A percentile compares a stretch with the other conserved stretches of the same genome.
Conservation (phyloP, 2,888 invertebrate genomes). For the Homarus gammarus region DNA sequence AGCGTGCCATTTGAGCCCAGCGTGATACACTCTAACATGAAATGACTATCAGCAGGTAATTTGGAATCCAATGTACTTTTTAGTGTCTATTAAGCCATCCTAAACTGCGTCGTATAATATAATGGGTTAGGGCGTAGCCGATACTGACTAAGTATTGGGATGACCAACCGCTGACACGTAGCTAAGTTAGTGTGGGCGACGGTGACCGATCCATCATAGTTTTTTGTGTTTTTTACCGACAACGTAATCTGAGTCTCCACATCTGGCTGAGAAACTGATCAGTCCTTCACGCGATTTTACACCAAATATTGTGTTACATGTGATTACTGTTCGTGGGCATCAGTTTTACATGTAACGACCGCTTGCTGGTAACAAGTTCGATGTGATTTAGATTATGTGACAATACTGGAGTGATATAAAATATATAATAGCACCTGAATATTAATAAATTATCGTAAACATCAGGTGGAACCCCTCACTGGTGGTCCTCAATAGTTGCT, state of each 20-base stretch:
- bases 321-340: too few relatives aligned
- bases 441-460: too few relatives aligned
- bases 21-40: background rate
- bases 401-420: too few relatives aligned
- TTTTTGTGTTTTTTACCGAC: background rate
- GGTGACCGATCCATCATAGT: background rate
- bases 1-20: background rate
- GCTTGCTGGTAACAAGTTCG: too few relatives aligned
- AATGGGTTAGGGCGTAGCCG: background rate
- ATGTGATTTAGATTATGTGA: too few relatives aligned
- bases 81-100: background rate
- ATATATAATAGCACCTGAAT: too few relatives aligned
- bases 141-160: background rate
- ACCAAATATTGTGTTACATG: too few relatives aligned
- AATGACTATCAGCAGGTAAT: slow-evolving; percentile 1
- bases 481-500: too few relatives aligned
- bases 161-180: background rate
- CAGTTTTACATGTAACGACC: too few relatives aligned
- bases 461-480: too few relatives aligned
- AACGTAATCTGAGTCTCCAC: background rate
- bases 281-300: background rate
- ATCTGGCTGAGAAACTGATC: background rate
- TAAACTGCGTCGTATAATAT: background rate
- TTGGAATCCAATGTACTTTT: background rate
- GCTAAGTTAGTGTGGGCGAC: background rate